phyloP scores from a whole-genome alignment of 2,113 vertebrate genomes.

The Zosterops japonicus region DNA sequence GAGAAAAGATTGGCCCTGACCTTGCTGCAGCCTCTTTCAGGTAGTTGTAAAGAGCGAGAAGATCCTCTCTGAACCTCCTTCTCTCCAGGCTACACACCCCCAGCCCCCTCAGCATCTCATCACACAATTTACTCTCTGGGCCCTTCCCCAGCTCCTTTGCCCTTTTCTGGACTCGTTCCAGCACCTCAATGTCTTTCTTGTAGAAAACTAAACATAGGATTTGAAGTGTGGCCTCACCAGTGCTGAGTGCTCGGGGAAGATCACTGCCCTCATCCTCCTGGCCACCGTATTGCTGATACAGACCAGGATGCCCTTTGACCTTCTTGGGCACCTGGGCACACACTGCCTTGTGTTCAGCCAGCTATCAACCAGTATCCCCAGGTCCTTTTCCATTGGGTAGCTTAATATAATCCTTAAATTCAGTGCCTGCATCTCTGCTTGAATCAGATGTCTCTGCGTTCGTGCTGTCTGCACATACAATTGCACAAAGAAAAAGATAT shows the following conservation, averaged over 20 bases:
- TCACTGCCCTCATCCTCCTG: background rate
- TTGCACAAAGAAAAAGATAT: background rate
- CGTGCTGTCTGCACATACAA: background rate
- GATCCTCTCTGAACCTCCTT: background rate
- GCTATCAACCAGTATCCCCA: background rate
- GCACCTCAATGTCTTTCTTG: background rate
- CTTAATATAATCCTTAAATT: background rate
- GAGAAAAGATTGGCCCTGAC: background rate
- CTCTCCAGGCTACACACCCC: background rate
- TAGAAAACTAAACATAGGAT: background rate
- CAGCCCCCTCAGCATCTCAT: background rate
- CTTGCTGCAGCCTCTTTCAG: background rate
- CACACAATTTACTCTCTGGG: background rate
- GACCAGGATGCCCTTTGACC: background rate
- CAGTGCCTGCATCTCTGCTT: background rate
- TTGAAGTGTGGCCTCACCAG: background rate
- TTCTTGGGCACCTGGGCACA: background rate
- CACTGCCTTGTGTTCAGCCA: background rate
- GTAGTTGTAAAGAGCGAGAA: accelerated
- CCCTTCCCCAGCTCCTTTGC: accelerated
- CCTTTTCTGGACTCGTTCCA: background rate
- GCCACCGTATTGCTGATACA: background rate
- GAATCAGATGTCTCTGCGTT: background rate
- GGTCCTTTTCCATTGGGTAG: background rate
- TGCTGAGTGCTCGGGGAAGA: background rate